Evolutionary conservation across 2,888 invertebrate genomes (phyloP).

Genomic region (Ectemnius cavifrons): DNA sequence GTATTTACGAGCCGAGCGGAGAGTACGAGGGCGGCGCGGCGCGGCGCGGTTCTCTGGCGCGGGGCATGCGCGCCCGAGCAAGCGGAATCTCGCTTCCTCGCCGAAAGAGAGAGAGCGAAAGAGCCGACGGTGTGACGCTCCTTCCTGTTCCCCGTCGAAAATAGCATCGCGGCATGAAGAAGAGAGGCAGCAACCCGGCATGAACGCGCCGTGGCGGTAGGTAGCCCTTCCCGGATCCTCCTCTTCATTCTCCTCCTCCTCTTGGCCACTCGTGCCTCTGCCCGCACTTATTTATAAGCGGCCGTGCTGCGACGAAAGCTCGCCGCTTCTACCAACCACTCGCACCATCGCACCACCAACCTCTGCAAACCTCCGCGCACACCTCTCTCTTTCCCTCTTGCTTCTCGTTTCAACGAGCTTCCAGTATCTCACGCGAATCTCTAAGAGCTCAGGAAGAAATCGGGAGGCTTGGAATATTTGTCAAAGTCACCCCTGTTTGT

Average conservation of each 20-base stretch:
- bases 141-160: conserved; percentile 61
- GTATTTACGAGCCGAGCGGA: conserved; percentile 55
- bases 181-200: conserved; percentile 22
- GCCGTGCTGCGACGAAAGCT: conserved; percentile 27
- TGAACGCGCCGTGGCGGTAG: too few relatives aligned
- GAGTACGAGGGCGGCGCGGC: conserved; percentile 34
- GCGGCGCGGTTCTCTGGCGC: conserved; percentile 24
- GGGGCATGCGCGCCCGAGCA: conserved; percentile 44
- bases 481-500: too few relatives aligned
- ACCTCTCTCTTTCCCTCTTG: neutral
- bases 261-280: conserved; percentile 10
- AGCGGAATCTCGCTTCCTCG: neutral
- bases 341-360: neutral
- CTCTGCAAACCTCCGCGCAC: neutral
- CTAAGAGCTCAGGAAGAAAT: too few relatives aligned
- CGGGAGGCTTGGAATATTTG: too few relatives aligned
- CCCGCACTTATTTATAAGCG: conserved; percentile 48
- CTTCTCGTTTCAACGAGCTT: too few relatives aligned
- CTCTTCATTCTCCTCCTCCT: neutral
- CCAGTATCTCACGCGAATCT: too few relatives aligned
- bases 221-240: too few relatives aligned
- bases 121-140: conserved; percentile 32
- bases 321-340: neutral
- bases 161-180: conserved; percentile 51
- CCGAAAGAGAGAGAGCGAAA: conserved; percentile 18